A percentile compares a stretch with the other conserved stretches of the same genome.
Conservation (phyloP, 2,797 vertebrate genomes). For the Notamacropus eugenii region DNA sequence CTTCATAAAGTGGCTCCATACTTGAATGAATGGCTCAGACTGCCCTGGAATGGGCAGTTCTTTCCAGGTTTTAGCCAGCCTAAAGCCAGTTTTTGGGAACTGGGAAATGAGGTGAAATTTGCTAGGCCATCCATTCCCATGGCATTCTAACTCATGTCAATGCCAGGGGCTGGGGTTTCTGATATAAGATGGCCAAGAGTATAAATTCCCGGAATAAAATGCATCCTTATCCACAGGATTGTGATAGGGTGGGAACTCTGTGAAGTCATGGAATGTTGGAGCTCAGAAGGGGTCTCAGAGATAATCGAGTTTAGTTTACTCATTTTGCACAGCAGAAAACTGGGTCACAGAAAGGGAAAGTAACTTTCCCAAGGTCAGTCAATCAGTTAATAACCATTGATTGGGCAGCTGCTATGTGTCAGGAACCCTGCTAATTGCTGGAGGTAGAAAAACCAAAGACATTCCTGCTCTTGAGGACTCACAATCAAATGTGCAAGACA, state of each 20-base stretch:
- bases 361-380: neutral
- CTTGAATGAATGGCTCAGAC: neutral
- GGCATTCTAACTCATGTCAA: neutral
- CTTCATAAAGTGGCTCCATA: neutral
- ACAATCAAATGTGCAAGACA: neutral
- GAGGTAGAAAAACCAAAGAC: neutral
- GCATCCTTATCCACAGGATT: neutral
- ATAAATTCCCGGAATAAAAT: neutral
- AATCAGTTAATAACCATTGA: neutral
- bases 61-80: neutral
- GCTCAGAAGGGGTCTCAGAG: neutral
- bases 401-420: neutral
- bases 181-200: neutral
- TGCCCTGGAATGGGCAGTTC: neutral
- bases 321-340: neutral
- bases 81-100: neutral
- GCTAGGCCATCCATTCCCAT: fast-evolving
- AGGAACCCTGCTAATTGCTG: neutral
- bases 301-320: neutral
- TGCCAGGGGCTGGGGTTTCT: neutral
- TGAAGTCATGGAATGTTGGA: neutral
- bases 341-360: neutral
- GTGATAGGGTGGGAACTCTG: neutral
- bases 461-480: neutral
- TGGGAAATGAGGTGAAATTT: neutral